Percentiles rank a stretch among this genome's conserved stretches.
These are phyloP conservation scores for Phortica okadai DNA, from an alignment of 2,888 invertebrate genomes.

Conservation along the genomic window DNA sequence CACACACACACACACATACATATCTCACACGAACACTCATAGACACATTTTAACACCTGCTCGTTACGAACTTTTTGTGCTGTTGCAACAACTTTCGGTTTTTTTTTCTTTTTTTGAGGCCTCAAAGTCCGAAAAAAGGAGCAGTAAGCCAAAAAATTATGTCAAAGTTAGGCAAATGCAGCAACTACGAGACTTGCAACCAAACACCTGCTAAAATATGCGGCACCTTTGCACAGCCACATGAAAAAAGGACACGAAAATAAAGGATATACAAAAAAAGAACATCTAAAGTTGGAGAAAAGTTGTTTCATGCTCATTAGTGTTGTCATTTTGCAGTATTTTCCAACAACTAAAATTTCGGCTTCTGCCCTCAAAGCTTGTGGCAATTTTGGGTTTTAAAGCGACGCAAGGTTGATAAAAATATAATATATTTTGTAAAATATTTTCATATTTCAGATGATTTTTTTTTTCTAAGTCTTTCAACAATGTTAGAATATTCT, in stretches of 20 bases:
- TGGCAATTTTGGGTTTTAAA: neutral
- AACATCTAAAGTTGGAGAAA: neutral
- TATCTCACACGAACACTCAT: constrained; percentile 53
- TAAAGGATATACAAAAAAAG: no score
- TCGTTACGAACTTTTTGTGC: constrained; percentile 62
- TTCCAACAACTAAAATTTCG: neutral
- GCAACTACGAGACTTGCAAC: constrained; percentile 48
- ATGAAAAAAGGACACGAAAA: neutral
- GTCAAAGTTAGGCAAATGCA: constrained; percentile 38
- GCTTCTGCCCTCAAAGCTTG: neutral
- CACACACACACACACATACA: constrained; percentile 34
- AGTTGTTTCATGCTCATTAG: neutral
- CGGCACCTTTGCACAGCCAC: neutral
- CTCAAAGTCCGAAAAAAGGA: constrained; percentile 42
- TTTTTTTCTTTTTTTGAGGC: neutral
- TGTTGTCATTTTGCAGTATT: neutral
- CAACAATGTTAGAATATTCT: no score
- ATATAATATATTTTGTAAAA: neutral
- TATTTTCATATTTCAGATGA: neutral
- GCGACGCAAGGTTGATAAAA: neutral
- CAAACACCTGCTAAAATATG: neutral
- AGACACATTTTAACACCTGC: constrained; percentile 70
- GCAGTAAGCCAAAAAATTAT: constrained; percentile 23
- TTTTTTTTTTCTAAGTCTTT: no score
- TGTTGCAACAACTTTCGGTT: constrained; percentile 44